These are phyloP conservation scores for Pectinophora gossypiella DNA, from an alignment of 1,140 invertebrate genomes.

Conservation along the genomic window DNA sequence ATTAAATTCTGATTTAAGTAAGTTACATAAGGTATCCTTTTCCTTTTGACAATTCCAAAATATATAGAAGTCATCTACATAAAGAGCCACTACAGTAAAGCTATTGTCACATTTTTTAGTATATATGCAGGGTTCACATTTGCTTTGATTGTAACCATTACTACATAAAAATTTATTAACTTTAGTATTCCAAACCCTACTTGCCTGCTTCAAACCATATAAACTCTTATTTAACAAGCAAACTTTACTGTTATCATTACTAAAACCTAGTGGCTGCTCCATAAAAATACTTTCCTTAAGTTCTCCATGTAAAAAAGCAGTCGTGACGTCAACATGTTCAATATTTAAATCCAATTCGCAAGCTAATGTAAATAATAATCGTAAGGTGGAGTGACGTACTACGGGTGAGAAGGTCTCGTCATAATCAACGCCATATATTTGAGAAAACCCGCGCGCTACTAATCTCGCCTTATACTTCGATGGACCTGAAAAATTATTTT, in stretches of 20 bases:
- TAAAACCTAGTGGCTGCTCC: slow-evolving; percentile 33
- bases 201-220: slow-evolving; percentile 20
- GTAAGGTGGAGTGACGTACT: slow-evolving; percentile 24
- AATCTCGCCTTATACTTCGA: slow-evolving; percentile 42
- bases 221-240: slow-evolving; percentile 18
- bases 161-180: no score
- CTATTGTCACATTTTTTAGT: no score
- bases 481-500: slow-evolving; percentile 31
- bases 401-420: slow-evolving; percentile 24
- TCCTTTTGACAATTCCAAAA: no score
- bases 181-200: slow-evolving; percentile 19
- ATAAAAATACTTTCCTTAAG: slow-evolving; percentile 56
- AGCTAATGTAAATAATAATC: slow-evolving; percentile 55
- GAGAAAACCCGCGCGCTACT: slow-evolving; percentile 43
- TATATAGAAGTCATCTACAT: no score
- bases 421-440: slow-evolving; percentile 46
- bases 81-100: no score
- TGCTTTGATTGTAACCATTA: slow-evolving; percentile 6
- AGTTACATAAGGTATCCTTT: no score
- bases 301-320: slow-evolving; percentile 35
- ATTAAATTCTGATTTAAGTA: no score
- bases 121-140: no score
- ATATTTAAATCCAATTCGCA: slow-evolving; percentile 56
- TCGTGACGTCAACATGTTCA: slow-evolving; percentile 20
- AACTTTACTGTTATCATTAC: slow-evolving; percentile 6